A percentile compares a stretch with the other conserved stretches of the same genome.
Evolutionary conservation across 2,113 vertebrate species (phyloP).

Genomic region (Hemichromis elongatus): DNA sequence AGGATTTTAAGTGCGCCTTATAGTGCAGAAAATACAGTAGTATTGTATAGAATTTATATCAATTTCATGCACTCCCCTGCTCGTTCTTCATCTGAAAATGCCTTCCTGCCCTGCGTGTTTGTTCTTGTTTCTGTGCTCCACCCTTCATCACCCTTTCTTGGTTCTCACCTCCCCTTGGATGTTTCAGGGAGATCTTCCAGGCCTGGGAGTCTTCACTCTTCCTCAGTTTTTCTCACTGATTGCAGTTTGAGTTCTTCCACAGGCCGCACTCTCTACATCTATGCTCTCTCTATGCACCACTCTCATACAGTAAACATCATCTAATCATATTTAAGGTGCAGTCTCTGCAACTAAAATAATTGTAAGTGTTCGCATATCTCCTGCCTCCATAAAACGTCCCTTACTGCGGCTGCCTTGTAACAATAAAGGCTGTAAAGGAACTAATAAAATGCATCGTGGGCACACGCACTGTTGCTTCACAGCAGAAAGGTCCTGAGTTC

Average conservation of each 20-base stretch:
- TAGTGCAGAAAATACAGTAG: too few species aligned
- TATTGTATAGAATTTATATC: background rate
- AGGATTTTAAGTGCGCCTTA: too few species aligned
- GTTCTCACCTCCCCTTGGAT: background rate
- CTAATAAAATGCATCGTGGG: background rate
- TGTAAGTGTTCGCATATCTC: background rate
- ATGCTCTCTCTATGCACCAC: background rate
- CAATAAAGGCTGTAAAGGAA: background rate
- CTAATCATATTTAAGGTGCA: background rate
- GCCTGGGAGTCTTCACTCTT: background rate
- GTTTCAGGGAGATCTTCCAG: background rate
- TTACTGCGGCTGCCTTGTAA: background rate
- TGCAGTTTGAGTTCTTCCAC: background rate
- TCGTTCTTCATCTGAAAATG: background rate
- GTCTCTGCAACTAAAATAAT: background rate
- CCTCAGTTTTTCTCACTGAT: background rate
- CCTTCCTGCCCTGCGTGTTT: background rate
- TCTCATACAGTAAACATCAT: background rate
- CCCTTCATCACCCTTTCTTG: background rate
- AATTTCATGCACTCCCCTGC: background rate
- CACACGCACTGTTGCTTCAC: too few species aligned
- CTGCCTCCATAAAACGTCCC: background rate
- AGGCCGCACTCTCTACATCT: background rate
- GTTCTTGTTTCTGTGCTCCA: background rate
- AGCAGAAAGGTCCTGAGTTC: too few species aligned